Evolutionary conservation across 2,888 invertebrate genomes (phyloP).

Genomic region (Siphlonurus alternatus): DNA sequence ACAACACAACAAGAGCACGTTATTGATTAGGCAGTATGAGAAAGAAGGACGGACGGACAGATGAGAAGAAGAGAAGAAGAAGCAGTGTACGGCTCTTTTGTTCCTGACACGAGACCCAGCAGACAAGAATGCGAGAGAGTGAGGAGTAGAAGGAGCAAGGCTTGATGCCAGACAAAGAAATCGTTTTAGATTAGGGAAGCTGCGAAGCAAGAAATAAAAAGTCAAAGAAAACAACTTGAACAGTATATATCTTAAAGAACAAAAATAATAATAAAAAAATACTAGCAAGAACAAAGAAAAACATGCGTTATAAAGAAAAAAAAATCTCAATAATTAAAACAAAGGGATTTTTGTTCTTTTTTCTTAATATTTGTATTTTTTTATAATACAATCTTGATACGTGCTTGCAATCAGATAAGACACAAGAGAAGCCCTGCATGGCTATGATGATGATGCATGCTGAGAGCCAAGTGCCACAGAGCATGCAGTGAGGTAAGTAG

Average conservation of each 20-base stretch:
- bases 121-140: background rate
- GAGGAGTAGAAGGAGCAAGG: background rate
- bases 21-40: background rate
- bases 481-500: background rate
- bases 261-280: background rate
- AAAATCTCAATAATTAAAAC: no score
- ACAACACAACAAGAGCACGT: constrained; percentile 11
- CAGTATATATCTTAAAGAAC: background rate
- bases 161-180: background rate
- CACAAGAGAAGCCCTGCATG: no score
- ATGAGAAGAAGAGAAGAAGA: background rate
- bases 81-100: background rate
- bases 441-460: no score
- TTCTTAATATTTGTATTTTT: no score
- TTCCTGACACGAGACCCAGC: background rate
- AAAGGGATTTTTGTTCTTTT: no score
- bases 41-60: background rate
- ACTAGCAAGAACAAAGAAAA: background rate
- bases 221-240: background rate
- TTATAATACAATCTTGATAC: no score
- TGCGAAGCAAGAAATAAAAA: background rate
- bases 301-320: background rate
- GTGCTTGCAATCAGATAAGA: no score
- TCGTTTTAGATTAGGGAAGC: background rate
- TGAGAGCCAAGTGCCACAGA: no score